Evolutionary conservation across 2,888 invertebrate genomes (phyloP).

Genomic region (Entomobrya proxima): DNA sequence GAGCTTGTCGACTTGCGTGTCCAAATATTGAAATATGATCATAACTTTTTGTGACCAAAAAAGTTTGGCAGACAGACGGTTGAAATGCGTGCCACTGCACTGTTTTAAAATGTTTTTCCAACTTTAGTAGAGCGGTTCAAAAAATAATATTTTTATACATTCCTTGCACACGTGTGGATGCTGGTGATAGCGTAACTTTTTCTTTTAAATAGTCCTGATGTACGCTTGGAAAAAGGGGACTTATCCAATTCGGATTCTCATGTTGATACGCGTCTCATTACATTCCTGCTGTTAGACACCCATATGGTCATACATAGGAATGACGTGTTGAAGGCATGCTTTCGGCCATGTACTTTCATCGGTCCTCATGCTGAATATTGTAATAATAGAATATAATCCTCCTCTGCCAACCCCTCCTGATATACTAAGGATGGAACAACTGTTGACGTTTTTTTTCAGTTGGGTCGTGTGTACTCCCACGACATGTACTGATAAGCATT

Average conservation of each 20-base stretch:
- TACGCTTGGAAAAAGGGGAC: too few relatives aligned
- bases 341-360: conserved; percentile 37
- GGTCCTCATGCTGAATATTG: too few relatives aligned
- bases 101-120: too few relatives aligned
- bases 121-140: too few relatives aligned
- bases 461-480: background rate
- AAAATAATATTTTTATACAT: too few relatives aligned
- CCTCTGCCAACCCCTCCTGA: background rate
- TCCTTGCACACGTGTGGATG: too few relatives aligned
- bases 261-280: background rate
- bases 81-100: conserved; percentile 34
- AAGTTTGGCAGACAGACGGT: conserved; percentile 33
- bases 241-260: too few relatives aligned
- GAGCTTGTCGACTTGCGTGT: conserved; percentile 58
- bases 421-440: conserved; percentile 29
- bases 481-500: conserved; percentile 34
- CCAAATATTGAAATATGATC: conserved; percentile 53
- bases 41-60: conserved; percentile 4
- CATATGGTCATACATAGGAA: conserved; percentile 63
- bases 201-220: too few relatives aligned
- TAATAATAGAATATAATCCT: too few relatives aligned
- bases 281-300: conserved; percentile 8
- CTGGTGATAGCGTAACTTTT: too few relatives aligned
- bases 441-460: conserved; percentile 52
- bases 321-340: conserved; percentile 60